Percentiles rank a stretch among this genome's conserved stretches.
Conservation (phyloP, 2,797 vertebrate genomes). For the Decapterus maruadsi region DNA sequence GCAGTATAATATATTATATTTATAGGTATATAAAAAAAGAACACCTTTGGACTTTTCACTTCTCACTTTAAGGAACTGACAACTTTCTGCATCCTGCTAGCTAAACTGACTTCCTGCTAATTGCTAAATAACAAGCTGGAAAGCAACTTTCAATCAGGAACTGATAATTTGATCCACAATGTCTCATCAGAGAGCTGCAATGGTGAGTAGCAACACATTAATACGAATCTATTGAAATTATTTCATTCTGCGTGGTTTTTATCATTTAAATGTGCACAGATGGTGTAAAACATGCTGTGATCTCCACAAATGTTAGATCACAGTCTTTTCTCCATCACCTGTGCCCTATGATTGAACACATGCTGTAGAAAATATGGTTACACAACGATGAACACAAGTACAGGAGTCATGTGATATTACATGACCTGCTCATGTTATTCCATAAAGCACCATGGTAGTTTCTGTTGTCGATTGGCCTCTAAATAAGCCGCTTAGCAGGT, state of each 20-base stretch:
- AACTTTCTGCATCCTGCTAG: neutral
- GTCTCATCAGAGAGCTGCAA: neutral
- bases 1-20: no score
- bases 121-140: neutral
- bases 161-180: neutral
- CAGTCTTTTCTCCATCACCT: neutral
- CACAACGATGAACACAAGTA: neutral
- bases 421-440: no score
- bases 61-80: neutral
- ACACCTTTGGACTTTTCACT: neutral
- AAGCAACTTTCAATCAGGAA: neutral
- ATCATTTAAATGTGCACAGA: neutral
- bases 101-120: neutral
- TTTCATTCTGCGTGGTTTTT: neutral
- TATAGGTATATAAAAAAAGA: no score
- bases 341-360: neutral
- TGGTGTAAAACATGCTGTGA: neutral
- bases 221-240: neutral
- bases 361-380: neutral
- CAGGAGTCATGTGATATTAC: neutral
- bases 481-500: neutral
- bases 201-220: conserved; percentile 8
- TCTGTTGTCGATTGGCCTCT: no score
- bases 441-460: no score
- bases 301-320: neutral